Conservation (phyloP, 2,888 invertebrate species). For the Steromphala cineraria region DNA sequence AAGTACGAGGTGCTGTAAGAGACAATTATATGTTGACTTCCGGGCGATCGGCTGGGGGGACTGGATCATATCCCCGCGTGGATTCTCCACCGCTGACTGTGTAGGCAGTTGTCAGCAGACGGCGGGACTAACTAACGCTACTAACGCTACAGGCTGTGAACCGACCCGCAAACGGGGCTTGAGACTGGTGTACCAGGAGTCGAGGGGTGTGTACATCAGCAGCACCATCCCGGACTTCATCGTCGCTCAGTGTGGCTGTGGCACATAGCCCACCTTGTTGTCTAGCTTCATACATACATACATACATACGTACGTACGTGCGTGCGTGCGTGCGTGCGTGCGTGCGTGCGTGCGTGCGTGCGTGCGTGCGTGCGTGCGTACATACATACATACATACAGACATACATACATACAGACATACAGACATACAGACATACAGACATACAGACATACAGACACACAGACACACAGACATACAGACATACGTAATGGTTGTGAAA, state of each 20-base stretch:
- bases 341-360: neutral
- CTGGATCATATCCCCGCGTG: conserved; percentile 10
- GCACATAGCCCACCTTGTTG: neutral
- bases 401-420: neutral
- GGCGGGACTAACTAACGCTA: neutral
- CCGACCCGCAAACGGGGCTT: neutral
- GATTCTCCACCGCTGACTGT: neutral
- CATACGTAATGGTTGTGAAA: neutral
- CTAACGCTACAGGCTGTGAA: neutral
- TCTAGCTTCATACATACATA: neutral
- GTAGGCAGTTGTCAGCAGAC: neutral
- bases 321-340: too few relatives aligned
- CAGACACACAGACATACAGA: neutral
- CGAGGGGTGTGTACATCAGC: neutral
- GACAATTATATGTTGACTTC: neutral
- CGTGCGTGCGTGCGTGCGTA: neutral
- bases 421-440: neutral
- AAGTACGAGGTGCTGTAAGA: neutral
- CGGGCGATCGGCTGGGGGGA: conserved; percentile 4
- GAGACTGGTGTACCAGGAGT: neutral
- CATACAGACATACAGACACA: neutral
- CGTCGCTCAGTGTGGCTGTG: conserved; percentile 2
- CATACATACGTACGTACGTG: neutral
- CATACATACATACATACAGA: neutral
- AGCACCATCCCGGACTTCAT: neutral